A percentile compares a stretch with the other conserved stretches of the same genome.
Conservation (phyloP, 2,888 invertebrate genomes). For the Trachelus stipa region DNA sequence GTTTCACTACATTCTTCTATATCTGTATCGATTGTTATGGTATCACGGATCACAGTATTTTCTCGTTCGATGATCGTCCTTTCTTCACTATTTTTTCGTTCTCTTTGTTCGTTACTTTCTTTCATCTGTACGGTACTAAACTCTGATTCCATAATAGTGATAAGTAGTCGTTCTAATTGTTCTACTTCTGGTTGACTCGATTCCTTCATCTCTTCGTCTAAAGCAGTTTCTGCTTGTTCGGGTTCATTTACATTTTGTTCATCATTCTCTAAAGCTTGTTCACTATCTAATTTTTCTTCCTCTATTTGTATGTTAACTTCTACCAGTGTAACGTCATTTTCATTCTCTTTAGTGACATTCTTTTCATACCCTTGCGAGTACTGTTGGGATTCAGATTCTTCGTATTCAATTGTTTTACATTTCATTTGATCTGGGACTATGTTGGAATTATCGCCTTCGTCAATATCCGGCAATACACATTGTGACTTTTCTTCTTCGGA, state of each 20-base stretch:
- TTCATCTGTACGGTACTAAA: constrained; percentile 34
- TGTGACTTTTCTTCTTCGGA: constrained; percentile 50
- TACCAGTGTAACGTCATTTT: constrained; percentile 11
- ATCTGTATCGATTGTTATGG: constrained; percentile 16
- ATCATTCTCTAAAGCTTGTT: constrained; percentile 12
- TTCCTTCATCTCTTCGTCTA: constrained; percentile 2
- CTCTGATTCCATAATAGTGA: constrained; percentile 57
- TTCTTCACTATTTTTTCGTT: constrained; percentile 23
- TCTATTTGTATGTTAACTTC: constrained; percentile 18
- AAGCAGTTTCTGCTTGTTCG: not conserved
- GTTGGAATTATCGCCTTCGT: constrained; percentile 31
- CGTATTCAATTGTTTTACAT: constrained; percentile 12
- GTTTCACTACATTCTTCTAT: constrained; percentile 23
- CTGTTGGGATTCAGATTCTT: constrained; percentile 12
- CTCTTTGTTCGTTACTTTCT: constrained; percentile 21
- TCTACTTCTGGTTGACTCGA: constrained; percentile 53
- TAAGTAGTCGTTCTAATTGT: constrained; percentile 54
- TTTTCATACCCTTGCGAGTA: constrained; percentile 24
- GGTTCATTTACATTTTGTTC: constrained; percentile 20
- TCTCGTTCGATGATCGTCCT: constrained; percentile 33
- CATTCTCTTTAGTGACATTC: constrained; percentile 33
- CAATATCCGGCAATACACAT: constrained; percentile 52
- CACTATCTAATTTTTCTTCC: constrained; percentile 14
- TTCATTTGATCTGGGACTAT: not conserved
- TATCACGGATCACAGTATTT: constrained; percentile 35